A percentile compares a stretch with the other conserved stretches of the same genome.
Conservation (phyloP, 2,113 vertebrate species). For the Dissostichus mawsoni region DNA sequence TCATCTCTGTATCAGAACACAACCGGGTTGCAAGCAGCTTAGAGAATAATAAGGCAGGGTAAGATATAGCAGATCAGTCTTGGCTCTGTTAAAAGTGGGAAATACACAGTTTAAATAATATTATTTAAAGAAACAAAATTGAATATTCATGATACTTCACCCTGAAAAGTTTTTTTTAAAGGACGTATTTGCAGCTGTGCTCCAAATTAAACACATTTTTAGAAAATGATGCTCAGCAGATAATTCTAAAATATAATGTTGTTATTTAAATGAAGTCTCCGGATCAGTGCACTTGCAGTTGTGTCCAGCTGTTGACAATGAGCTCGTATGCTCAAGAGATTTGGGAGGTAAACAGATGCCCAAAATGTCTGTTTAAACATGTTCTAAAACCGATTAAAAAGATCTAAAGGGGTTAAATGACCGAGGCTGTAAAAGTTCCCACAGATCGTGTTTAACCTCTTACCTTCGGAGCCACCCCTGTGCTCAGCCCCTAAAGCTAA, state of each 20-base stretch:
- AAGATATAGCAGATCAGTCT: constrained; percentile 63
- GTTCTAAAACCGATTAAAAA: constrained; percentile 73
- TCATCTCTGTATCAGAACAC: constrained; percentile 73
- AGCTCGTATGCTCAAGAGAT: constrained; percentile 65
- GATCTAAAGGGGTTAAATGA: constrained; percentile 68
- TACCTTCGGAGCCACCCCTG: constrained; percentile 51
- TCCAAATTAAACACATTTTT: neutral
- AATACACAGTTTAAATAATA: constrained; percentile 9
- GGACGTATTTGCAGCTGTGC: constrained; percentile 1
- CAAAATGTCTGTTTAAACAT: constrained; percentile 70
- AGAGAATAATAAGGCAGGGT: constrained; percentile 66
- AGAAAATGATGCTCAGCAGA: neutral
- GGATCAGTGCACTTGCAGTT: constrained; percentile 55
- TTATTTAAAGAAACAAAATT: constrained; percentile 13
- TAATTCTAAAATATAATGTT: constrained; percentile 42
- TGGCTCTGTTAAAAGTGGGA: constrained; percentile 45
- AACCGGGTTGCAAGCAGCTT: constrained; percentile 78
- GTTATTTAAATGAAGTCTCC: constrained; percentile 39
- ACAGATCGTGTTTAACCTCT: constrained; percentile 70
- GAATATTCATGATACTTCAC: constrained; percentile 5
- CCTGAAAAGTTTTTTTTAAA: neutral
- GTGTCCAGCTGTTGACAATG: constrained; percentile 73
- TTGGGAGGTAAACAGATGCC: constrained; percentile 67
- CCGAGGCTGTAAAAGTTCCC: constrained; percentile 59
- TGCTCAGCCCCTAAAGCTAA: constrained; percentile 58